Base-by-base conservation (phyloP, 2,797 vertebrate genomes). In the Esox masquinongy region DNA sequence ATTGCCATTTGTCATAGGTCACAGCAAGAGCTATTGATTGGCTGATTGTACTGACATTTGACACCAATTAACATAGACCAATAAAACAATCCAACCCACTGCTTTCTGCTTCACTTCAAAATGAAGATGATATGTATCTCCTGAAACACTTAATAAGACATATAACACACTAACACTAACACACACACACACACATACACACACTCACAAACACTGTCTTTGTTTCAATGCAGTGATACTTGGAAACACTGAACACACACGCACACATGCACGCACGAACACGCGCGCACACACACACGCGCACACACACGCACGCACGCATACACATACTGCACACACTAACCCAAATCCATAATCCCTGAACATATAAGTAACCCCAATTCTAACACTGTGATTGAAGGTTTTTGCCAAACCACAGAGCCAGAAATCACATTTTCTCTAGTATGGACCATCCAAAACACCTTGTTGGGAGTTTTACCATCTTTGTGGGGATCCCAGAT, bases 1-100 rank as follows among this genome's bases (percentile, higher is more conserved):
- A 93, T 86, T 2, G 83, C 81, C 53, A 79, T 16, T 49, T 83
- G 70, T 74, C 77, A 86, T 89, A 91, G 90, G 90, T 90, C 87
- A 88, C 51, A 4, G 70, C 69, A n/a, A 75, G 76, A 87, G 29
- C 77, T 76, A 11, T 66, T 29, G 77, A 84, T 82, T 73, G 31
- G 76, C 19, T 84, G 80, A 87, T 72, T 75, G 75, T n/a, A 56
- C 31, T 81, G 78, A 17, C 78, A 76, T 72, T 80, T 80, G 73
- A 77, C 72, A 14, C 24, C 36, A 72, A 82, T 84, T 81, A 31
- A 81, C 82, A 51, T 7, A 0, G 0, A 19, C 68, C 34, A 77
- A 88, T 75, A 88, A 86, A 86, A 78, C 16, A 77, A 70, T 22
- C 78, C 70, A 77, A 64, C 39, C 16, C 29, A 77, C 51, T 67